These are phyloP conservation scores for Taxidea taxus DNA, from an alignment of 2,113 vertebrate genomes.

Conservation along the genomic window DNA sequence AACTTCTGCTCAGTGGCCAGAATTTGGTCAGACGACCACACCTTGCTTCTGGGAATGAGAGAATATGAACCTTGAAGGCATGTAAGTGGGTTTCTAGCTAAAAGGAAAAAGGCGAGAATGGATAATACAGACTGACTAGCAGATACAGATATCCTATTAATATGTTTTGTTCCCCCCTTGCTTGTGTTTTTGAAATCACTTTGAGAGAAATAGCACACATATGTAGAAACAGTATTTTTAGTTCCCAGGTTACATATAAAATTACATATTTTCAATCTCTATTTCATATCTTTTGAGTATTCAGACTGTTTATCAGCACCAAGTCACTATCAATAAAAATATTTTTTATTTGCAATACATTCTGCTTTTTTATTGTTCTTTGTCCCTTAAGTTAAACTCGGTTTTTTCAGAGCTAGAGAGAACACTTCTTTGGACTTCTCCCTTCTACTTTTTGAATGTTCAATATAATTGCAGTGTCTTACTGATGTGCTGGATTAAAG, in stretches of 20 bases:
- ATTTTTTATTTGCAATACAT: neutral
- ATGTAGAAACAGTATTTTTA: conserved; percentile 30
- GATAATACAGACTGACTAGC: neutral
- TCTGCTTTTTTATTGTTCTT: neutral
- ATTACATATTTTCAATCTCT: neutral
- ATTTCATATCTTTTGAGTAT: neutral
- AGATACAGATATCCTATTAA: neutral
- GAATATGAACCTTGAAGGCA: neutral
- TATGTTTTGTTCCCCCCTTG: neutral
- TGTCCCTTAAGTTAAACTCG: neutral
- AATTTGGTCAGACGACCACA: neutral
- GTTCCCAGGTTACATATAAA: neutral
- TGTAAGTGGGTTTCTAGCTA: neutral
- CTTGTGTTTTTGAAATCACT: neutral
- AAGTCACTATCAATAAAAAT: neutral
- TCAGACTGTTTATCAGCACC: neutral
- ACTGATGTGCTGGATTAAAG: neutral
- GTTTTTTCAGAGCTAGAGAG: neutral
- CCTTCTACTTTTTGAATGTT: neutral
- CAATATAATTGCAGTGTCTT: neutral
- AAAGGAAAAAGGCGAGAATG: neutral
- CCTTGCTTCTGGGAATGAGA: neutral
- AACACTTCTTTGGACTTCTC: neutral
- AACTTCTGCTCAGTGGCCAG: neutral
- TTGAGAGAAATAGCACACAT: neutral